Evolutionary conservation across 2,113 vertebrate genomes (phyloP).

Genomic region (Leptobrachium leishanense): DNA sequence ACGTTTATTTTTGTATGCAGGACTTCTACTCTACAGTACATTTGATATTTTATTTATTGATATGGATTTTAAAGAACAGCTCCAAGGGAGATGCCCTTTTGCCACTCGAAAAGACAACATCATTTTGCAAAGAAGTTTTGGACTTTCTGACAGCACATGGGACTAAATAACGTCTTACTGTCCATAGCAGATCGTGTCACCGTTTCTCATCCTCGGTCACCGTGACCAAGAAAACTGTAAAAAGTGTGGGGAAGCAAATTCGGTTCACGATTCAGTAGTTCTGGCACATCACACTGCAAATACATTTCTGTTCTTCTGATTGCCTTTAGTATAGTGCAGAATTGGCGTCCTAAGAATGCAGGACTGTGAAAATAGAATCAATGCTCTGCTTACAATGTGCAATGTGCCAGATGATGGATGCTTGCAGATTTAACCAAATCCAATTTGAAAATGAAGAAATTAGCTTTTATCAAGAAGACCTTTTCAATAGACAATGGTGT

Average conservation of each 20-base stretch:
- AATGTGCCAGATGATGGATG: background rate
- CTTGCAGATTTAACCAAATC: background rate
- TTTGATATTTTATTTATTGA: background rate
- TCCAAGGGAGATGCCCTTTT: background rate
- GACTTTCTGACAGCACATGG: background rate
- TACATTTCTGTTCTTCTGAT: conserved; percentile 10
- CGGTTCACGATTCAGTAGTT: conserved; percentile 20
- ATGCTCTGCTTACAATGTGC: background rate
- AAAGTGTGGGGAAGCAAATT: background rate
- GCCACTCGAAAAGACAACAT: background rate
- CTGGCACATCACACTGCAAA: background rate
- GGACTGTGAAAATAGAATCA: conserved; percentile 18
- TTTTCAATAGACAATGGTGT: too few relatives aligned
- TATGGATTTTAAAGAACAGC: background rate
- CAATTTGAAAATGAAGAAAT: background rate
- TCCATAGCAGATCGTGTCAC: conserved; percentile 56
- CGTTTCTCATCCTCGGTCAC: conserved; percentile 51
- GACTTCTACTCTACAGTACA: too few relatives aligned
- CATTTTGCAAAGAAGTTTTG: background rate
- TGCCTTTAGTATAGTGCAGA: conserved; percentile 7
- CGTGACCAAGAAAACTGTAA: conserved; percentile 39
- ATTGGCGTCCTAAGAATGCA: conserved; percentile 19
- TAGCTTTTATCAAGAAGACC: too few relatives aligned
- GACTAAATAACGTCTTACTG: conserved; percentile 42
- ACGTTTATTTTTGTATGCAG: too few relatives aligned